Base-by-base conservation (phyloP, 2,888 invertebrate genomes). In the Celastrina argiolus region DNA sequence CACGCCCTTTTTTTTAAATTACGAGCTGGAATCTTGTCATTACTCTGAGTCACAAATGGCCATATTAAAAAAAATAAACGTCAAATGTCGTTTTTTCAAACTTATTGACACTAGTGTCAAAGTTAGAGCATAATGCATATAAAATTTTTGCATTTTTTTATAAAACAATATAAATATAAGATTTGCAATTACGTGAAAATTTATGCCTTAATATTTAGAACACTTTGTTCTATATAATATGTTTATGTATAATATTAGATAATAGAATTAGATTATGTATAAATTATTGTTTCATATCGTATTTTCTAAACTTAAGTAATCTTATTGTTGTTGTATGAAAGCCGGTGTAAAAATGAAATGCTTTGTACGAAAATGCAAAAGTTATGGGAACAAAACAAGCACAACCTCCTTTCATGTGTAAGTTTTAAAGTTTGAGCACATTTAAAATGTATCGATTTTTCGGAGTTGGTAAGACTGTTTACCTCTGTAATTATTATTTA, bases 341-440 rank as follows among this genome's bases (percentile, higher is more conserved):
- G 22, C 36, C 18, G 36, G 36, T 26, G 16, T 66, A 16, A 75
- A 73, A 71, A 87, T 87, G 87, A 75, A 82, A 77, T 87, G 87
- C 72, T 80, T 84, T 71, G 86, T 86, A 1, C 80, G 74, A 56
- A 81, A 79, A 69, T 87, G 87, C 72, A 74, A 56, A 2, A 86
- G 83, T 70, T 84, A 85, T 65, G 81, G 84, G 0, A 82, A 80
- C 67, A 76, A 72, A 66, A 80, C 76, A 5, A 79, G 79, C 0
- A 87, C 84, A 69, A 82, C 87, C 59, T 85, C 85, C 1, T 88
- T 87, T 77, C 87, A 88, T 69, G 70, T 82, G 87, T 87, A 78
- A 80, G 86, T 83, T 69, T 63, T 34, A 14, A 14, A 39, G 5
- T n/a, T 39, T 2, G 1, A 28, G n/a, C 14, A n/a, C 36, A 12